phyloP scores from a whole-genome alignment of 2,888 invertebrate genomes.

The Volucella zonaria region DNA sequence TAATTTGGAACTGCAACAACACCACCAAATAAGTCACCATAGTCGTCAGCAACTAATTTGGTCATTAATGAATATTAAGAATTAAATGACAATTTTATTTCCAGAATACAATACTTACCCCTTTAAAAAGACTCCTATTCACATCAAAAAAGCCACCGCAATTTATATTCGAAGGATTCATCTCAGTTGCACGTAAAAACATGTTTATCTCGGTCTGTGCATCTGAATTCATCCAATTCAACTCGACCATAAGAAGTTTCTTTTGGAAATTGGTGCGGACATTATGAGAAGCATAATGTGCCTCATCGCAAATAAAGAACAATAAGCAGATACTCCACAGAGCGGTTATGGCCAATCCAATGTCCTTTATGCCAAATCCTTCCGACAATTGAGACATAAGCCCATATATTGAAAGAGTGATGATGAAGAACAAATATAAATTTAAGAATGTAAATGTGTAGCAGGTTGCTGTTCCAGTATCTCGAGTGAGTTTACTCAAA shows the following conservation, averaged over 20 bases:
- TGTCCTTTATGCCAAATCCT: conserved; percentile 88
- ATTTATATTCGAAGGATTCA: conserved; percentile 89
- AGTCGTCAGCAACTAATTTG: conserved; percentile 86
- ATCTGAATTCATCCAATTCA: conserved; percentile 90
- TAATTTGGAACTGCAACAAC: conserved; percentile 89
- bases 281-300: conserved; percentile 89
- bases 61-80: conserved; percentile 19
- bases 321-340: conserved; percentile 86
- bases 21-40: conserved; percentile 91
- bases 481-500: conserved; percentile 86
- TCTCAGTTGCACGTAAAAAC: conserved; percentile 89
- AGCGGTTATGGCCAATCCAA: conserved; percentile 87
- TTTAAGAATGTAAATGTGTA: conserved; percentile 88
- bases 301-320: conserved; percentile 90
- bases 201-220: conserved; percentile 90
- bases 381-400: conserved; percentile 88
- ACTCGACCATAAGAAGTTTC: conserved; percentile 88
- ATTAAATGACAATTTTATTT: not conserved
- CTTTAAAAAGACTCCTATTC: conserved; percentile 88
- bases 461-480: conserved; percentile 87
- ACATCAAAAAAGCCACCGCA: conserved; percentile 89
- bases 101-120: conserved; percentile 83
- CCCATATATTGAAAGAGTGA: conserved; percentile 89
- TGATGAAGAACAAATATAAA: conserved; percentile 88
- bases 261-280: conserved; percentile 89